Evolutionary conservation across 2,888 invertebrate genomes (phyloP).

Genomic region (Megaustenia siamemsis): DNA sequence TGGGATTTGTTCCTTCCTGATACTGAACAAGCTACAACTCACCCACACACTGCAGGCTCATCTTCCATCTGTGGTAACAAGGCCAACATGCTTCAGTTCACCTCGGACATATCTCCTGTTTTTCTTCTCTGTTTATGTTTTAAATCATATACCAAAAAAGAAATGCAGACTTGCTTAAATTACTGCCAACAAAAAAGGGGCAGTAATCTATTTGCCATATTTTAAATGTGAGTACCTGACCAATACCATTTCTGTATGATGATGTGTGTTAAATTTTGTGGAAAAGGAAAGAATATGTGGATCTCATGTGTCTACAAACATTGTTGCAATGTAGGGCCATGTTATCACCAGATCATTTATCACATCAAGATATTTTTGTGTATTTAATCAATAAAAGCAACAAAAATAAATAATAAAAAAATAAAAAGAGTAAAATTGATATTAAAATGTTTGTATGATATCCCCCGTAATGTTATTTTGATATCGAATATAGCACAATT

Average conservation of each 20-base stretch:
- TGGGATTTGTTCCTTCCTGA: too few relatives aligned
- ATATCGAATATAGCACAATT: constrained; percentile 53
- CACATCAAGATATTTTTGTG: not conserved
- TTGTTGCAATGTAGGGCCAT: constrained; percentile 38
- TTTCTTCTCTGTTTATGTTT: too few relatives aligned
- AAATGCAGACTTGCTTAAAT: too few relatives aligned
- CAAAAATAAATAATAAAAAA: constrained; percentile 7
- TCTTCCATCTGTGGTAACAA: too few relatives aligned
- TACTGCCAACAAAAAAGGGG: too few relatives aligned
- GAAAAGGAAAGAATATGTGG: constrained; percentile 56
- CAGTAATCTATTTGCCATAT: not conserved
- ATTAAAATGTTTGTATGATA: constrained; percentile 31
- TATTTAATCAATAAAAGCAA: constrained; percentile 21
- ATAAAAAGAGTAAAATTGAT: constrained; percentile 18
- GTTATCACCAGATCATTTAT: not conserved
- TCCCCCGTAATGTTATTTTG: constrained; percentile 44
- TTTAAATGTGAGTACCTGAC: not conserved
- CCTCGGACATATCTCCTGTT: too few relatives aligned
- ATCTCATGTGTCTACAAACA: constrained; percentile 46
- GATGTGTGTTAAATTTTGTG: constrained; percentile 29
- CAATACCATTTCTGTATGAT: not conserved
- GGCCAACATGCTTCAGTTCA: too few relatives aligned
- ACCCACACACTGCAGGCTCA: too few relatives aligned
- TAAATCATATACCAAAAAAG: too few relatives aligned
- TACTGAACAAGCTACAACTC: too few relatives aligned